Percentiles rank a stretch among this genome's conserved stretches.
phyloP scores from a whole-genome alignment of 2,888 invertebrate species.

The Sepioteuthis lessoniana region DNA sequence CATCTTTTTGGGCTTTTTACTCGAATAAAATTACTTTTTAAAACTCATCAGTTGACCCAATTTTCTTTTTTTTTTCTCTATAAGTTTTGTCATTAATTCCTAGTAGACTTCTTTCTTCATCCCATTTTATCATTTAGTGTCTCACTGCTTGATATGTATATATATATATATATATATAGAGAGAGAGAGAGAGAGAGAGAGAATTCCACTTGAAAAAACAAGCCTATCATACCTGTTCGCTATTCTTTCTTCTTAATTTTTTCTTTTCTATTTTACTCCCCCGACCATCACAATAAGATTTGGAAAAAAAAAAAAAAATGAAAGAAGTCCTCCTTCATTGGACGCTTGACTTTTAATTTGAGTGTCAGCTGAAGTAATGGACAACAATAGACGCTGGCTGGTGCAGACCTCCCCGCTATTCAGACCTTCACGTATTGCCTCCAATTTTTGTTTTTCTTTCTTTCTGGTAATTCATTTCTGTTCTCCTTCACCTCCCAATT shows the following conservation, averaged over 20 bases:
- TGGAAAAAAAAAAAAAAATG: not conserved
- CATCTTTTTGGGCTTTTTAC: too few relatives aligned
- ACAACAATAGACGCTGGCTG: not conserved
- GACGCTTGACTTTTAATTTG: slow-evolving; percentile 15
- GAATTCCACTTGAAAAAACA: too few relatives aligned
- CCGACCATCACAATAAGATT: not conserved
- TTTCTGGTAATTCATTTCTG: not conserved
- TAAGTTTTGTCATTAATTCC: too few relatives aligned
- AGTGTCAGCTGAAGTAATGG: not conserved
- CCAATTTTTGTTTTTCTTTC: not conserved
- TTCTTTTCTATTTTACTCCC: not conserved
- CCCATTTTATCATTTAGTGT: not conserved
- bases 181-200: not conserved
- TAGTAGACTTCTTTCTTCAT: too few relatives aligned
- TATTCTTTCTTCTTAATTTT: too few relatives aligned
- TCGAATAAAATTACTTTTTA: too few relatives aligned
- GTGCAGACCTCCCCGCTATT: not conserved
- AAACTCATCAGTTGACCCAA: too few relatives aligned
- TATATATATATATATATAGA: too few relatives aligned
- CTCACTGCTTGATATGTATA: too few relatives aligned
- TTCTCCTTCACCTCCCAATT: not conserved
- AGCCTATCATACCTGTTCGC: not conserved
- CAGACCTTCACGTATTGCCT: not conserved
- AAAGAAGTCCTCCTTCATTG: not conserved
- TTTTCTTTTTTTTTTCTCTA: too few relatives aligned